Evolutionary conservation across 2,797 vertebrate genomes (phyloP).

Genomic region (Sparidentex hasta): DNA sequence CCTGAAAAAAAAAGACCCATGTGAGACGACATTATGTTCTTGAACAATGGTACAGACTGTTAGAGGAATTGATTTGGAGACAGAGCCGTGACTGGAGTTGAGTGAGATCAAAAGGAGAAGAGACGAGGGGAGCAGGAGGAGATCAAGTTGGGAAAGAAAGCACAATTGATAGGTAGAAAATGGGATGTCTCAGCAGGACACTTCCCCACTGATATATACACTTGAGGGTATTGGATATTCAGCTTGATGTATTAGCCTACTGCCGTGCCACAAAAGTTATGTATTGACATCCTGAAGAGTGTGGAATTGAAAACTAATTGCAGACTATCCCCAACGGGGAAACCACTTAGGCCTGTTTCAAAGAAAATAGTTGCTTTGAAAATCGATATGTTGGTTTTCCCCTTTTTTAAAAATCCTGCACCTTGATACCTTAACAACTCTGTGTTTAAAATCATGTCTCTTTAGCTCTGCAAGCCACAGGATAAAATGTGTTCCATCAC

Average conservation of each 20-base stretch:
- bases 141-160: slow-evolving; percentile 40
- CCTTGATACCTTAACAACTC: slow-evolving; percentile 1
- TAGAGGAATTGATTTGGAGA: slow-evolving; percentile 21
- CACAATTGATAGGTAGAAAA: slow-evolving; percentile 40
- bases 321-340: slow-evolving; percentile 32
- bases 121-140: slow-evolving; percentile 4
- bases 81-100: slow-evolving; percentile 9
- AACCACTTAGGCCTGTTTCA: slow-evolving; percentile 30
- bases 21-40: slow-evolving; percentile 21
- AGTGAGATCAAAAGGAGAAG: slow-evolving; percentile 19
- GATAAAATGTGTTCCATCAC: not conserved
- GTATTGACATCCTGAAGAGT: slow-evolving; percentile 46
- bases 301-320: slow-evolving; percentile 53
- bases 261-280: slow-evolving; percentile 50
- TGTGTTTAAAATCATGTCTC: not conserved
- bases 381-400: slow-evolving; percentile 19
- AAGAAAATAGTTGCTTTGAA: slow-evolving; percentile 22
- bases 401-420: not conserved
- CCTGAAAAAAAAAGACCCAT: not conserved
- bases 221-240: slow-evolving; percentile 51
- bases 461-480: not conserved
- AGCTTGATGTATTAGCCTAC: slow-evolving; percentile 42
- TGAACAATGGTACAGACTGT: slow-evolving; percentile 18
- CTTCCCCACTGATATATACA: slow-evolving; percentile 42
- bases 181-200: slow-evolving; percentile 47